Percentiles rank a stretch among this genome's conserved stretches.
These are phyloP conservation scores for Myotis pilosus DNA, from an alignment of 2,797 vertebrate genomes.

Conservation along the genomic window DNA sequence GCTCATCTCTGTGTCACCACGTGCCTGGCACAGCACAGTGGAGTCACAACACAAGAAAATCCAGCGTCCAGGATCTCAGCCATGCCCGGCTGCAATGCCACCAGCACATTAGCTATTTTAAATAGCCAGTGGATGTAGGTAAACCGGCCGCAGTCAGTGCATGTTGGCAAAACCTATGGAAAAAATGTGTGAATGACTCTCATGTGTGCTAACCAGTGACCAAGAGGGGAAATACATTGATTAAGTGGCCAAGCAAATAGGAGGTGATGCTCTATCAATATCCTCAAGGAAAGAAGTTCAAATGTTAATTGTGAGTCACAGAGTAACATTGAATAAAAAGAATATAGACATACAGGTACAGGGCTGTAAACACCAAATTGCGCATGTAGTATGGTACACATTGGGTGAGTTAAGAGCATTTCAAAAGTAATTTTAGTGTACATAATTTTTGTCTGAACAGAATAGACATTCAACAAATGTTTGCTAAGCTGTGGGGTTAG, in stretches of 20 bases:
- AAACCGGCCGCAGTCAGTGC: background rate
- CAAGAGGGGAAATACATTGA: background rate
- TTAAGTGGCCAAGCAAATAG: background rate
- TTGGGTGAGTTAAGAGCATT: background rate
- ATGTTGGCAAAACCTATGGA: background rate
- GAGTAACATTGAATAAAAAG: background rate
- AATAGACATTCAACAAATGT: background rate
- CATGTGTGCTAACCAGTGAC: background rate
- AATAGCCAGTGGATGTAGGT: background rate
- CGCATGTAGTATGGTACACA: background rate
- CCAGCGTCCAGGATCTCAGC: background rate
- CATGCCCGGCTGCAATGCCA: background rate
- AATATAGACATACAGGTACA: background rate
- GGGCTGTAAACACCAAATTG: background rate
- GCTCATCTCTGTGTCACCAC: background rate
- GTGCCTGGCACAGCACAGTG: background rate
- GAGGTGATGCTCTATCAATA: background rate
- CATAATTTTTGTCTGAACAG: background rate
- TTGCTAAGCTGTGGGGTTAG: background rate
- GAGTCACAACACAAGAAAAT: background rate
- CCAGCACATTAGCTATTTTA: background rate
- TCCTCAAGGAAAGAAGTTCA: background rate
- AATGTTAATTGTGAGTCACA: background rate
- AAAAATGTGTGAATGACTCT: background rate
- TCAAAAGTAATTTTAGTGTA: background rate